Base-by-base conservation (phyloP, 2,797 vertebrate genomes). In the Clarias pachynema region DNA sequence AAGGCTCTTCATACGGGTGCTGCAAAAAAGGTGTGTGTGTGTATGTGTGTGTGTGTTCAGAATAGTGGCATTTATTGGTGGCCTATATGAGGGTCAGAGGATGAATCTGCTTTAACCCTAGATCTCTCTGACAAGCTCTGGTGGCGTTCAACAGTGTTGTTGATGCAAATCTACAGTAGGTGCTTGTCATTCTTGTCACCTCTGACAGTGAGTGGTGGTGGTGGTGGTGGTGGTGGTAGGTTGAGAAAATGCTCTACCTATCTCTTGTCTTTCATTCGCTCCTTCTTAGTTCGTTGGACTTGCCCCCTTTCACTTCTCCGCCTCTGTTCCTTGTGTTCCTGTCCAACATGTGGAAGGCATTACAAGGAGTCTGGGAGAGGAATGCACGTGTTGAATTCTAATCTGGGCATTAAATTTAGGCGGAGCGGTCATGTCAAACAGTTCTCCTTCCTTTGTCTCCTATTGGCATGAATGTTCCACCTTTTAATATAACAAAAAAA, bases 321-420 rank as follows among this genome's bases (percentile, higher is more conserved):
- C 68, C 68, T 89, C 87, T 77, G 79, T 81, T 88, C 87, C 69
- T 90, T 87, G 79, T 91, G 85, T 88, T 70, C 88, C 82, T 77
- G 84, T 89, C 90, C 87, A 93, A 94, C 94, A 96, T 94, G 92
- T 96, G 94, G 93, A 95, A 95, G 92, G 89, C 91, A 94, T 95
- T 95, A 95, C 73, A 70, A 87, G 91, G 91, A 92, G 91, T 94
- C 93, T 89, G 90, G 86, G 90, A 92, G 91, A 92, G 92, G 93
- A 95, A 95, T 94, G 93, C 92, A 92, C 92, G 93, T 91, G 93
- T 93, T 94, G 93, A 94, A 94, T 94, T 93, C 91, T 94, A 95
- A 95, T 93, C 89, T 84, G 90, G 84, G 89, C 91, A 89, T 94
- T 91, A 90, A 92, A 93, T 90, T 90, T 75, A 83, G 82, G 59